Conservation (phyloP, 2,797 vertebrate species). For the Gambusia yucatana region DNA sequence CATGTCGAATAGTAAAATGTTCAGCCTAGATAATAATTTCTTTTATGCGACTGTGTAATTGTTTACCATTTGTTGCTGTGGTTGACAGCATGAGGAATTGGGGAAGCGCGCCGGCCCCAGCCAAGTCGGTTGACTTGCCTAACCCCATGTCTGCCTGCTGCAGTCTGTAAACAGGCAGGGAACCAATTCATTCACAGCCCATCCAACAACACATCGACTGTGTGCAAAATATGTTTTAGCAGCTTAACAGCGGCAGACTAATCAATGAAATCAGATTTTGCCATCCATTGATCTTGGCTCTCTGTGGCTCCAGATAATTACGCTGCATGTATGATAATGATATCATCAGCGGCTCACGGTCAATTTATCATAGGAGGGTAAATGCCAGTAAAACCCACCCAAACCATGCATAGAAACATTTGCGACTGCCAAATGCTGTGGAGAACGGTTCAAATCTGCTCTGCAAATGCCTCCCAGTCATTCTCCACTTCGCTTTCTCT, state of each 20-base stretch:
- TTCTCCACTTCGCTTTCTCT: slow-evolving; percentile 12
- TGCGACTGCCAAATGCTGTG: slow-evolving; percentile 44
- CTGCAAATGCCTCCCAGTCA: slow-evolving; percentile 55
- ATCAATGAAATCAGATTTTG: slow-evolving; percentile 73
- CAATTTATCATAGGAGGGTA: slow-evolving; percentile 36
- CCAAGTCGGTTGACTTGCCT: slow-evolving; percentile 53
- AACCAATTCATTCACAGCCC: slow-evolving; percentile 52
- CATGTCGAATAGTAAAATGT: slow-evolving; percentile 24
- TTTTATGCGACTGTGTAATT: slow-evolving; percentile 25
- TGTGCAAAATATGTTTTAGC: slow-evolving; percentile 69
- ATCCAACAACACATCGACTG: slow-evolving; percentile 54
- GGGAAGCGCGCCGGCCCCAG: slow-evolving; percentile 41
- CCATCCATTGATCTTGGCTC: slow-evolving; percentile 67
- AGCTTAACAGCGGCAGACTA: slow-evolving; percentile 60
- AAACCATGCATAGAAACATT: slow-evolving; percentile 57
- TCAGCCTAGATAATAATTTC: not conserved
- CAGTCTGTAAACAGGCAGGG: slow-evolving; percentile 49
- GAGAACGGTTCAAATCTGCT: slow-evolving; percentile 62
- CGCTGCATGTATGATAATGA: slow-evolving; percentile 60
- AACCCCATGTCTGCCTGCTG: slow-evolving; percentile 54
- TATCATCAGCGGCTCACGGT: slow-evolving; percentile 57
- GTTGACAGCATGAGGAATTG: slow-evolving; percentile 46
- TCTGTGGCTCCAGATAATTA: slow-evolving; percentile 48
- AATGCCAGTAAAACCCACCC: slow-evolving; percentile 46
- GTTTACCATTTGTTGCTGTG: slow-evolving; percentile 20